Conservation (phyloP, 2,888 invertebrate genomes). For the Dolichopus griseipennis region DNA sequence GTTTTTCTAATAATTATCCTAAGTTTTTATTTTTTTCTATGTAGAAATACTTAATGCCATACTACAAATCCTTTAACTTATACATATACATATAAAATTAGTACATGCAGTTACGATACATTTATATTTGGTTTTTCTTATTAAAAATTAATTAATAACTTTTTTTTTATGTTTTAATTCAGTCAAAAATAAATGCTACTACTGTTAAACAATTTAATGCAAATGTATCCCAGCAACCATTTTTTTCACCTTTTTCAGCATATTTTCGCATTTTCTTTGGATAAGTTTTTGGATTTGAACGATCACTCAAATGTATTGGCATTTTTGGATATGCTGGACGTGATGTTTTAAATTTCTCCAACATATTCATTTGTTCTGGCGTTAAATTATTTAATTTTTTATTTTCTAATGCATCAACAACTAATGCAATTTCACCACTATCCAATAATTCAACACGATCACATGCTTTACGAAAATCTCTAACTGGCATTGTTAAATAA, state of each 20-base stretch:
- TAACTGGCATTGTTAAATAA: conserved; percentile 34
- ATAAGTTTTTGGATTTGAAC: conserved; percentile 42
- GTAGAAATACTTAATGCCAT: too few relatives aligned
- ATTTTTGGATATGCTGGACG: conserved; percentile 40
- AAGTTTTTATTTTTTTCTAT: too few relatives aligned
- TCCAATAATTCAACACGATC: conserved; percentile 40
- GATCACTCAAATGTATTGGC: conserved; percentile 42
- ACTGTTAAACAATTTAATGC: conserved; percentile 41
- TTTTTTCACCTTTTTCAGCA: conserved; percentile 28
- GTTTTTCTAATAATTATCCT: too few relatives aligned
- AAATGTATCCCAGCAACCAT: conserved; percentile 39
- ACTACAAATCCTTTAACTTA: too few relatives aligned
- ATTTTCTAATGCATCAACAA: conserved; percentile 37
- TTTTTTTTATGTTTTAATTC: conserved; percentile 15
- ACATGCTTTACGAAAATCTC: conserved; percentile 38
- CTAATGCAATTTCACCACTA: conserved; percentile 34
- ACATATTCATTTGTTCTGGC: conserved; percentile 36
- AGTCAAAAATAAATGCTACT: conserved; percentile 43
- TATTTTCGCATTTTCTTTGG: conserved; percentile 40
- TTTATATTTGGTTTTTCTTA: too few relatives aligned
- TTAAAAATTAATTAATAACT: too few relatives aligned
- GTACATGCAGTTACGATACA: too few relatives aligned
- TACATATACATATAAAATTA: too few relatives aligned
- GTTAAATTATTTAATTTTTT: conserved; percentile 40
- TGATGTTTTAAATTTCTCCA: conserved; percentile 39